Base-by-base conservation (phyloP, 2,797 vertebrate genomes). In the Danio aesculapii region DNA sequence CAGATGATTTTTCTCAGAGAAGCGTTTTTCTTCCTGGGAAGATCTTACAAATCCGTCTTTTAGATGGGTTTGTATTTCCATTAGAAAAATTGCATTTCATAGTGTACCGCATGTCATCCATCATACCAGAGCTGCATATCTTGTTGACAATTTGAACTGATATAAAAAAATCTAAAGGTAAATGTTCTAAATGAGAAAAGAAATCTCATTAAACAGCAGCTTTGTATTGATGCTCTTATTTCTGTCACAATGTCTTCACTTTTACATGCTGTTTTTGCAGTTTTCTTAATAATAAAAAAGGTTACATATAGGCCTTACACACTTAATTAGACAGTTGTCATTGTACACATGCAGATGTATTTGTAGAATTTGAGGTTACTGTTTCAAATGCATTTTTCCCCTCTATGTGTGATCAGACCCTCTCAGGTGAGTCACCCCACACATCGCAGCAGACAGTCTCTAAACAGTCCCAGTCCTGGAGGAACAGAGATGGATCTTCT, bases 401-500 rank as follows among this genome's bases (percentile, higher is more conserved):
- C 66, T 82, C 84, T 79, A n/a, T 50, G 7, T 61, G 49, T 73
- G 17, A 10, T 44, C 89, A 99, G 98, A 88, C 95, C 97, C 87
- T 96, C 93, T 46, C 94, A 96, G 53, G 86, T 94, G 83, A 97
- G 96, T 89, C 96, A 91, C 89, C 95, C 94, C 0, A 92, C 96
- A 69, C 97, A 98, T 90, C 95, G 96, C 88, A 99, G 98, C 92
- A 95, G 97, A 81, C 98, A 99, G 91, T 99, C 97, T 85, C 93
- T 99, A 88, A 99, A 97, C 90, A 99, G 98, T 80, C 98, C 97
- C 12, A 99, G 98, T 86, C 97, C 98, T 1, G 98, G 97, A 79
- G 97, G 97, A 88, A 99, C 98, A 0, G 98, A 99, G 92, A 99
- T 99, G 97, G 98, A 99, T 93, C 95, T 99, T 81, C 95, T 99